phyloP scores from a whole-genome alignment of 1,140 invertebrate genomes.

The Cotesia chilonis region DNA sequence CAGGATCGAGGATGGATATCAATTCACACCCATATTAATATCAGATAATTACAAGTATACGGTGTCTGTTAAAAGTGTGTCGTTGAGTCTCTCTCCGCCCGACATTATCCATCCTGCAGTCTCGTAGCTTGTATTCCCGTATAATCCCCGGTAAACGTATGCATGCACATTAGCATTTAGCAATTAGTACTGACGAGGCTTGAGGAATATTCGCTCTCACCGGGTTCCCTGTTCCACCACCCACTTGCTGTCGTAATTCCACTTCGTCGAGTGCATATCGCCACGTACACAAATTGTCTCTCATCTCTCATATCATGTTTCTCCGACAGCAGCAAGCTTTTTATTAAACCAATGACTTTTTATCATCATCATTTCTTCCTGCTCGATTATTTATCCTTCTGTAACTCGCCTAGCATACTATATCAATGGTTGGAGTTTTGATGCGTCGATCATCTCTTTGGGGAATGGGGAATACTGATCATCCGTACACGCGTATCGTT shows the following conservation, averaged over 20 bases:
- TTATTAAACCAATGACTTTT: conserved; percentile 24
- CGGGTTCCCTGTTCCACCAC: conserved; percentile 19
- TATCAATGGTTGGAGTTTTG: too few relatives aligned
- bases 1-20: not conserved
- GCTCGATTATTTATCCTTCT: too few relatives aligned
- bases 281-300: conserved; percentile 34
- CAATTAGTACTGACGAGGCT: conserved; percentile 44
- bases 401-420: too few relatives aligned
- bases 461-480: not conserved
- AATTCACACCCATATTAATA: conserved; percentile 4
- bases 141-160: conserved; percentile 41
- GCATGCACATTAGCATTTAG: conserved; percentile 49
- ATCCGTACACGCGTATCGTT: not conserved
- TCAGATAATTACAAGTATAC: conserved; percentile 1
- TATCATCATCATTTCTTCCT: not conserved
- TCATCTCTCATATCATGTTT: conserved; percentile 1
- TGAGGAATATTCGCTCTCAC: conserved; percentile 13
- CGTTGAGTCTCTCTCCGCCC: too few relatives aligned
- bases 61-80: conserved; percentile 22
- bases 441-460: not conserved
- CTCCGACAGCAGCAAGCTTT: conserved; percentile 28
- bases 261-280: conserved; percentile 25
- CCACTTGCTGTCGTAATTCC: conserved; percentile 36
- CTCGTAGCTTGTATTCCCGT: conserved; percentile 10
- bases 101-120: not conserved